These are phyloP conservation scores for Agrilus cyanescens DNA, from an alignment of 2,888 invertebrate genomes.

Conservation along the genomic window DNA sequence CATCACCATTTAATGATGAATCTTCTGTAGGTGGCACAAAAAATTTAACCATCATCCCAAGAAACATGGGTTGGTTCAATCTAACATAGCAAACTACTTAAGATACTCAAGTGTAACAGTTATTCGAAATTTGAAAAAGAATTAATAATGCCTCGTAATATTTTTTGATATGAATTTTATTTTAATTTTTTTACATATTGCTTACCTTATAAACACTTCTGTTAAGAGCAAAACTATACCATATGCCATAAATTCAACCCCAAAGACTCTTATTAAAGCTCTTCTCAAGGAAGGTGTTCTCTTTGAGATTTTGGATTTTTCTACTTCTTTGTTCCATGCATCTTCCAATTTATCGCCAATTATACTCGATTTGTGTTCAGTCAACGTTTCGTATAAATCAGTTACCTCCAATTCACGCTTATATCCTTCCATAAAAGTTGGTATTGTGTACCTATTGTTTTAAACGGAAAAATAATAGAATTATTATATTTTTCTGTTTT, in stretches of 20 bases:
- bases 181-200: not conserved
- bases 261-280: constrained; percentile 49
- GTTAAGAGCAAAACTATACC: constrained; percentile 50
- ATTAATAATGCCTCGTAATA: not conserved
- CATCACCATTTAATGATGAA: too few relatives aligned
- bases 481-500: too few relatives aligned
- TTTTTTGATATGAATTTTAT: not conserved
- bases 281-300: constrained; percentile 47
- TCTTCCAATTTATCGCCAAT: constrained; percentile 51
- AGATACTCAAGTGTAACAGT: constrained; percentile 5
- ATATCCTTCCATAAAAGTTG: constrained; percentile 56
- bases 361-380: constrained; percentile 53
- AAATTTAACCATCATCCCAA: constrained; percentile 48
- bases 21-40: constrained; percentile 33
- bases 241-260: constrained; percentile 46
- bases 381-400: constrained; percentile 55
- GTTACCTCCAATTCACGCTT: constrained; percentile 51
- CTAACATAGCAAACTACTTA: constrained; percentile 31
- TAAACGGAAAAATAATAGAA: too few relatives aligned
- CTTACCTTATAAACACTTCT: constrained; percentile 45
- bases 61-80: constrained; percentile 51
- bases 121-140: too few relatives aligned
- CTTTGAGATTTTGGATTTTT: constrained; percentile 29
- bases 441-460: constrained; percentile 51
- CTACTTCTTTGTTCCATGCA: constrained; percentile 50